phyloP scores from a whole-genome alignment of 2,888 invertebrate genomes.

The Drosophila acutilabella region DNA sequence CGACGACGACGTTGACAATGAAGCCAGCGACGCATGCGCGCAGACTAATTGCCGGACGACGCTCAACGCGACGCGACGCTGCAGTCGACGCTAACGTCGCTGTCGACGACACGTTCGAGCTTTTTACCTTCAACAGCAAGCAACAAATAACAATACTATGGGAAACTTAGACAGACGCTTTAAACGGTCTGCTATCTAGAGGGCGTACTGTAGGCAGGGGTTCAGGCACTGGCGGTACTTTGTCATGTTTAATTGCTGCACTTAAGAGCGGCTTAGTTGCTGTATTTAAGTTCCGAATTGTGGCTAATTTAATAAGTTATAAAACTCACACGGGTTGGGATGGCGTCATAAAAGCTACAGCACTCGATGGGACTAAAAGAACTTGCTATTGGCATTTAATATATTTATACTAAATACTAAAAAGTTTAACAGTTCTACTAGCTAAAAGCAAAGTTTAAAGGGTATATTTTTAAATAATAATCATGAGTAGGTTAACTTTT shows the following conservation, averaged over 20 bases:
- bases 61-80: constrained; percentile 7
- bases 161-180: constrained; percentile 41
- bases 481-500: background rate
- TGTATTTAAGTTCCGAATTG: constrained; percentile 28
- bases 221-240: constrained; percentile 12
- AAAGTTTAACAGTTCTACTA: no score
- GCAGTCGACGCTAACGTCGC: constrained; percentile 22
- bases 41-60: constrained; percentile 71
- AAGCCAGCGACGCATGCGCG: constrained; percentile 77
- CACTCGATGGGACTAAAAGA: background rate
- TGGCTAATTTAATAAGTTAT: constrained; percentile 41
- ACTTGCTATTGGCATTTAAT: no score
- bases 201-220: background rate
- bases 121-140: constrained; percentile 27
- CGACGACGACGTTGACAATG: constrained; percentile 67
- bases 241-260: constrained; percentile 48
- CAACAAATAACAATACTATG: constrained; percentile 48
- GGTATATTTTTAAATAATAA: no score
- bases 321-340: constrained; percentile 6
- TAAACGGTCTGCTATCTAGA: background rate
- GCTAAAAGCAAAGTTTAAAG: no score
- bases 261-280: constrained; percentile 52
- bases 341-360: constrained; percentile 22
- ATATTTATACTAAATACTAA: no score
- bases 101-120: constrained; percentile 1